Evolutionary conservation across 2,888 invertebrate genomes (phyloP).

Genomic region (Diadegma fenestrale): DNA sequence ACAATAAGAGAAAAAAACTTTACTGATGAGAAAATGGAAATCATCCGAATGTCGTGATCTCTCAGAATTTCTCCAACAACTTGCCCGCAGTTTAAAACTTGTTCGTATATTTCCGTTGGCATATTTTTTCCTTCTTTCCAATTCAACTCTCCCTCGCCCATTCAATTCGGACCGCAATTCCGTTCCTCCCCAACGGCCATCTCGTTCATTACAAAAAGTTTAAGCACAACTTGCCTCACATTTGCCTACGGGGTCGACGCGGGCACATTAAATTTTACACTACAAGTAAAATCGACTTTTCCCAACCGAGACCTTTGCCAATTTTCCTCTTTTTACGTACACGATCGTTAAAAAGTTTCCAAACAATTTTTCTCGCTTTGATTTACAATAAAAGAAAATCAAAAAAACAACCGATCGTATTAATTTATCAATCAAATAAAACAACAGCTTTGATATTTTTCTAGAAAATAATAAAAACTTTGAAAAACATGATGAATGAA

Average conservation of each 20-base stretch:
- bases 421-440: not conserved
- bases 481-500: not conserved
- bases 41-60: not conserved
- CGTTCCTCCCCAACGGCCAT: slow-evolving; percentile 24
- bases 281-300: not conserved
- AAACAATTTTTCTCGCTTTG: not conserved
- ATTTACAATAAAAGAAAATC: not conserved
- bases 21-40: slow-evolving; percentile 8
- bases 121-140: not conserved
- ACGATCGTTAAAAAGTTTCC: not conserved
- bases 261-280: slow-evolving; percentile 6
- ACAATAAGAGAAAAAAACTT: not conserved
- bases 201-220: slow-evolving; percentile 25
- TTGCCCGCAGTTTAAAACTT: not conserved
- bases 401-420: not conserved
- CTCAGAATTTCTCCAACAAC: not conserved
- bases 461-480: too few species aligned
- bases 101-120: not conserved
- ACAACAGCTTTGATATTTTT: too few species aligned
- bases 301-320: not conserved
- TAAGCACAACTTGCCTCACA: not conserved
- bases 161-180: not conserved
- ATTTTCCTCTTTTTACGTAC: not conserved
- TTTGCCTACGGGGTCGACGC: not conserved
- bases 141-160: not conserved